Evolutionary conservation across 2,888 invertebrate genomes (phyloP), one percentile per base, ranked within the genome.

Genomic region (Ganaspis brasiliensis): DNA sequence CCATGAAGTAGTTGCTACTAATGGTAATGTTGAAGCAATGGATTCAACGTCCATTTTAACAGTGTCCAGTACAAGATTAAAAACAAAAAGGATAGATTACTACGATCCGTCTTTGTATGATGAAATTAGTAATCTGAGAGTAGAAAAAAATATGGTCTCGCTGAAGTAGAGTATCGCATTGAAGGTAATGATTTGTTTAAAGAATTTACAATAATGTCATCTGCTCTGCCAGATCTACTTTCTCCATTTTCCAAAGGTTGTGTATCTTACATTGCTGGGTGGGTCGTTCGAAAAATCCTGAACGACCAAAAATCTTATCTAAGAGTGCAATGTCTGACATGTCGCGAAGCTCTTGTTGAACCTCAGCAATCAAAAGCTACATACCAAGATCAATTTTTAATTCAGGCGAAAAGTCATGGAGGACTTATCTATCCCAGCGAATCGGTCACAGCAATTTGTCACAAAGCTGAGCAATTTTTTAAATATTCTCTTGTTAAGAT

Each of bases 371-470:
- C 12, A 37, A 14, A 52, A 61, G 63, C 72, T 0, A 37, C 72
- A 63, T 72, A 56, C 40, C 9, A 55, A 5, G 61, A 74, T 1
- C 74, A 72, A 52, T 31, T 10, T 31, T 26, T 49, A 49, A 57
- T 57, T 14, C 10, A 49, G 6, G 45, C 45, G 2, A 49, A 49
- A n/a, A 56, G 55, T 71, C 9, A 73, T 40, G 57, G 73, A 2
- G 73, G 77, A 1, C 37, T 77, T 24, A 45, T 77, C n/a, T 74
- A 73, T 74, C 77, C 77, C 1, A 77, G 77, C 35, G 45, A 71
- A 70, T 71, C 59, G 9, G 77, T 74, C 21, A 56, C 67, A 6
- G n/a, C 14, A 19, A 77, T 77, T n/a, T 77, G 77, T 61, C 77
- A 67, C n/a, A 5, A 16, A 26, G 35, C 71, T 14, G 71, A 77